These are phyloP conservation scores for Agriopis leucophaearia DNA, from an alignment of 2,888 invertebrate genomes.

Conservation along the genomic window DNA sequence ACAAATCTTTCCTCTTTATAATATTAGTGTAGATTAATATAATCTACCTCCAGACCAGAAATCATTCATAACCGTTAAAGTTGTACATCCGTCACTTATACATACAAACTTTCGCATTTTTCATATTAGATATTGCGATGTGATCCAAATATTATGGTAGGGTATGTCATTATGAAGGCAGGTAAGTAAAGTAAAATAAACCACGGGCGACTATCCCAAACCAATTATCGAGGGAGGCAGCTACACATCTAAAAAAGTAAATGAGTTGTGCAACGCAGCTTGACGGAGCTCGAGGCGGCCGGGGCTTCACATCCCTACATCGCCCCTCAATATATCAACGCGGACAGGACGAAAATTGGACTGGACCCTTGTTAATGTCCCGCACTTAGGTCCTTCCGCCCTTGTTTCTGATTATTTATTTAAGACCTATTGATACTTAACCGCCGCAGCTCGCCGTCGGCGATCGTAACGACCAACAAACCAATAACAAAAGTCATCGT, in stretches of 20 bases:
- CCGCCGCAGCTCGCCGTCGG: constrained; percentile 26
- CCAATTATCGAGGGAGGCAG: constrained; percentile 56
- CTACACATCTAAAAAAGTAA: constrained; percentile 66
- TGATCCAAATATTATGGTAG: no score
- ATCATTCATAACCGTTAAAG: no score
- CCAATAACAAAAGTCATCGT: constrained; percentile 36
- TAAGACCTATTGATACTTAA: constrained; percentile 78
- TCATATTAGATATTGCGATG: no score
- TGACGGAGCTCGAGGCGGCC: constrained; percentile 14
- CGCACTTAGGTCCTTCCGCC: constrained; percentile 79
- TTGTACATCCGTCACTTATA: no score
- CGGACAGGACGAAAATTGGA: constrained; percentile 86
- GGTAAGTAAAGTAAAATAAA: no score
- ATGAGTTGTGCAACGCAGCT: constrained; percentile 67
- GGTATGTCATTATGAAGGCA: no score
- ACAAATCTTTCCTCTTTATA: no score
- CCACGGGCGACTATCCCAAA: constrained; percentile 19
- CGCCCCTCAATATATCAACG: constrained; percentile 84
- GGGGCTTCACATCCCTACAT: constrained; percentile 68
- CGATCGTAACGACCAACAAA: constrained; percentile 18
- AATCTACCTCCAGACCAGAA: no score
- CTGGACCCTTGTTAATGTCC: constrained; percentile 85
- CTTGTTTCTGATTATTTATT: constrained; percentile 83
- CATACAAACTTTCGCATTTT: no score
- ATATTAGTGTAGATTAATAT: no score